Percentiles rank a stretch among this genome's conserved stretches.
Conservation (phyloP, 2,888 invertebrate genomes). For the Oxyteleia sp. region DNA sequence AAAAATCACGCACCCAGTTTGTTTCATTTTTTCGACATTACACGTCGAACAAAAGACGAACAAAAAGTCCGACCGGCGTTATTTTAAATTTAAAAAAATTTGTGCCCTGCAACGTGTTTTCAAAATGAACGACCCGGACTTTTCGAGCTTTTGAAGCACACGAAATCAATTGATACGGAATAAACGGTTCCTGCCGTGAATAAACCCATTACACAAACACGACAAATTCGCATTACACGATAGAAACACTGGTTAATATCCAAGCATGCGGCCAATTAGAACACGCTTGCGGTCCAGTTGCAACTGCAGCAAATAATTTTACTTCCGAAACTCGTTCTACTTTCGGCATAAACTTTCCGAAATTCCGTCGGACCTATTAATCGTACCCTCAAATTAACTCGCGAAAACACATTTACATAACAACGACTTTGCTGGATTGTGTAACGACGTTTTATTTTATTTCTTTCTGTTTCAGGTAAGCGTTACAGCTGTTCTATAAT, state of each 20-base stretch:
- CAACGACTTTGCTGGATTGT: constrained; percentile 37
- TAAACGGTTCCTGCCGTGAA: constrained; percentile 22
- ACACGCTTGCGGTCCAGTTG: constrained; percentile 57
- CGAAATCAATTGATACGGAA: constrained; percentile 22
- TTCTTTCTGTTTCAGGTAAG: constrained; percentile 65
- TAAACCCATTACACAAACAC: constrained; percentile 47
- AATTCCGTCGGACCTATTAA: constrained; percentile 61
- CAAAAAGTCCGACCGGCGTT: too few relatives aligned
- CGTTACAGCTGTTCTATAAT: constrained; percentile 27
- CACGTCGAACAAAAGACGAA: too few relatives aligned
- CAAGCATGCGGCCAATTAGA: constrained; percentile 66
- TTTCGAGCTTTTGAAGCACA: too few relatives aligned
- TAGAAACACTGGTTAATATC: constrained; percentile 64
- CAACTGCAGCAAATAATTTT: constrained; percentile 68
- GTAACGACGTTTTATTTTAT: constrained; percentile 21
- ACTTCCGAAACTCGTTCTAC: constrained; percentile 54
- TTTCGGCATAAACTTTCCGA: constrained; percentile 58
- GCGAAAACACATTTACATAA: constrained; percentile 66
- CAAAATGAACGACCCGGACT: neutral
- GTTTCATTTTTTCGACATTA: too few relatives aligned
- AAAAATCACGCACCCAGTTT: too few relatives aligned
- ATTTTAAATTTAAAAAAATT: too few relatives aligned
- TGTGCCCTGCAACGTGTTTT: too few relatives aligned
- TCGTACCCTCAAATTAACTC: constrained; percentile 65
- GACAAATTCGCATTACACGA: constrained; percentile 64